Evolutionary conservation across 2,113 vertebrate species (phyloP).

Genomic region (Notarius lentiginosus): DNA sequence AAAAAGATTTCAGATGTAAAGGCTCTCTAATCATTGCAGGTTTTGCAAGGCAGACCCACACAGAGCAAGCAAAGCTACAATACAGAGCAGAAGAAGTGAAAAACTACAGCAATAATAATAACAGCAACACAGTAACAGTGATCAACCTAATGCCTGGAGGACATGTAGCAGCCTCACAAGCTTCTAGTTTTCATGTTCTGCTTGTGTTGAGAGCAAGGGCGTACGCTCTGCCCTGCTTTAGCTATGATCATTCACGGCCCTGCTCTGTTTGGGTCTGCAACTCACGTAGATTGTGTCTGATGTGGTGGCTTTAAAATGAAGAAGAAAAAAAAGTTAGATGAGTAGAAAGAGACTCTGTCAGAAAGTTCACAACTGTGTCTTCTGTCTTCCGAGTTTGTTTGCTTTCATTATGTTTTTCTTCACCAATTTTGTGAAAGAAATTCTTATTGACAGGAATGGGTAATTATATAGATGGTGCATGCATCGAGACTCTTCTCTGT

Average conservation of each 20-base stretch:
- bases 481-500: not conserved
- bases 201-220: not conserved
- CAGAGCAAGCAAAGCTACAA: not conserved
- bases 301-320: not conserved
- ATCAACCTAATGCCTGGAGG: not conserved
- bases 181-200: not conserved
- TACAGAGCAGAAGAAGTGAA: not conserved
- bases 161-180: not conserved
- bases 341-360: not conserved
- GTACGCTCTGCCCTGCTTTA: not conserved
- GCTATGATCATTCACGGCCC: not conserved
- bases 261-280: not conserved
- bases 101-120: not conserved
- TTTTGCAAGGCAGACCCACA: not conserved
- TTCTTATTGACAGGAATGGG: not conserved
- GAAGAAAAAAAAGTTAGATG: not conserved
- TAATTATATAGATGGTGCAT: not conserved
- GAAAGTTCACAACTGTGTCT: not conserved
- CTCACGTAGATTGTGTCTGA: not conserved
- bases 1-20: not conserved
- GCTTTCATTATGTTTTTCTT: not conserved
- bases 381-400: not conserved
- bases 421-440: not conserved
- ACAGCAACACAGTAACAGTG: not conserved
- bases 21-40: not conserved